These are phyloP conservation scores for Saguinus imperator DNA, from an alignment of 2,113 vertebrate species.

Conservation along the genomic window DNA sequence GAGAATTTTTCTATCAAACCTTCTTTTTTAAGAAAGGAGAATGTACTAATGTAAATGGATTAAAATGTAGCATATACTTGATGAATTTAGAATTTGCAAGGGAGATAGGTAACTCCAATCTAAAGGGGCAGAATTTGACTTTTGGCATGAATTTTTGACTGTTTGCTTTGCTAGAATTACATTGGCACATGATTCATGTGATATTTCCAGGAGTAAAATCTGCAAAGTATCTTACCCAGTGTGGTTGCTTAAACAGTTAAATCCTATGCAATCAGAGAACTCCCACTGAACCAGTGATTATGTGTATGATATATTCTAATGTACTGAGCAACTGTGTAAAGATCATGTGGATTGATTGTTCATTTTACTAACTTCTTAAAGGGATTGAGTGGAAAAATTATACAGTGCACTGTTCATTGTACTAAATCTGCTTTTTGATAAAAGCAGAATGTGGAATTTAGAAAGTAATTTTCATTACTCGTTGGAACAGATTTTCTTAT, in stretches of 20 bases:
- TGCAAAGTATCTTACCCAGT: not conserved
- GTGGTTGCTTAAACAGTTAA: slow-evolving; percentile 56
- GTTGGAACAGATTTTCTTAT: slow-evolving; percentile 59
- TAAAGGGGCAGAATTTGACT: slow-evolving; percentile 1
- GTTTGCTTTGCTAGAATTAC: slow-evolving; percentile 28
- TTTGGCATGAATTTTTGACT: not conserved
- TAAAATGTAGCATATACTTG: not conserved
- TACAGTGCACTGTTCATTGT: slow-evolving; percentile 46
- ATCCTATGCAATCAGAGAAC: slow-evolving; percentile 67
- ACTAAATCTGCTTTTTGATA: slow-evolving; percentile 52
- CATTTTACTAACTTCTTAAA: slow-evolving; percentile 72
- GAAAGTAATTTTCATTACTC: slow-evolving; percentile 59
- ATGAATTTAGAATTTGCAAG: not conserved
- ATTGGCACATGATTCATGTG: slow-evolving; percentile 29
- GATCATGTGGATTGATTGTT: slow-evolving; percentile 63
- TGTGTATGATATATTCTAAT: slow-evolving; percentile 60
- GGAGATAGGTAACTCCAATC: not conserved
- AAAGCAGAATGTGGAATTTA: slow-evolving; percentile 56
- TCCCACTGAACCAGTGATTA: slow-evolving; percentile 61
- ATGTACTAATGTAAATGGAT: not conserved
- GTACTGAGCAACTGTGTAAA: slow-evolving; percentile 59
- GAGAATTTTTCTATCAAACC: not conserved
- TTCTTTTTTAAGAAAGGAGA: not conserved
- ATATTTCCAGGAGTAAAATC: slow-evolving; percentile 47
- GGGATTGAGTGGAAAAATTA: slow-evolving; percentile 61